A percentile compares a stretch with the other conserved stretches of the same genome.
phyloP scores from a whole-genome alignment of 2,113 vertebrate species.

The Zosterops borbonicus region DNA sequence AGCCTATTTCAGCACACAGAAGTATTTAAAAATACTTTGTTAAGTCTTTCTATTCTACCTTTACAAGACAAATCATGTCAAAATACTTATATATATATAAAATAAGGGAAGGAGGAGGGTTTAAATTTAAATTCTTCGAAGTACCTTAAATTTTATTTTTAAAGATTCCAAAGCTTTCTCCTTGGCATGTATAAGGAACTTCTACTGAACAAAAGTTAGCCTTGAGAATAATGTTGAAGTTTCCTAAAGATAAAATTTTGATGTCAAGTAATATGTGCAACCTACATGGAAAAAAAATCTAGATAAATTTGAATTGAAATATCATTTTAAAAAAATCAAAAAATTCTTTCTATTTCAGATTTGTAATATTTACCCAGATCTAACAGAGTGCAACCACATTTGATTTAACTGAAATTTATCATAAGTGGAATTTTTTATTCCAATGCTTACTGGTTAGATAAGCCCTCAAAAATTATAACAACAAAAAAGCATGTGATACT shows the following conservation, averaged over 20 bases:
- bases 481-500: background rate
- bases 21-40: background rate
- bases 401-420: background rate
- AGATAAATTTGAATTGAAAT: background rate
- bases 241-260: background rate
- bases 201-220: background rate
- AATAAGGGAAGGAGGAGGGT: rapidly evolving
- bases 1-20: background rate
- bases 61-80: background rate
- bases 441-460: background rate
- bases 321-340: no score
- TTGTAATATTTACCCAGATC: background rate
- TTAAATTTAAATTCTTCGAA: background rate
- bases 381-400: background rate
- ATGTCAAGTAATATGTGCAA: background rate
- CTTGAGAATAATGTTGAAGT: background rate
- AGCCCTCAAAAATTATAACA: background rate
- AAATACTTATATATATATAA: background rate
- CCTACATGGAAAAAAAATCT: background rate
- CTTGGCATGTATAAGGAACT: background rate
- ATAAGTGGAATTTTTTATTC: background rate
- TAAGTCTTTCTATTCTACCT: background rate
- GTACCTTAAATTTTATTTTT: background rate
- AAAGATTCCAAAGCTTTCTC: background rate
- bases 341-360: background rate